Percentiles rank a stretch among this genome's conserved stretches.
Conservation (phyloP, 2,797 vertebrate genomes). For the Myotis daubentonii region DNA sequence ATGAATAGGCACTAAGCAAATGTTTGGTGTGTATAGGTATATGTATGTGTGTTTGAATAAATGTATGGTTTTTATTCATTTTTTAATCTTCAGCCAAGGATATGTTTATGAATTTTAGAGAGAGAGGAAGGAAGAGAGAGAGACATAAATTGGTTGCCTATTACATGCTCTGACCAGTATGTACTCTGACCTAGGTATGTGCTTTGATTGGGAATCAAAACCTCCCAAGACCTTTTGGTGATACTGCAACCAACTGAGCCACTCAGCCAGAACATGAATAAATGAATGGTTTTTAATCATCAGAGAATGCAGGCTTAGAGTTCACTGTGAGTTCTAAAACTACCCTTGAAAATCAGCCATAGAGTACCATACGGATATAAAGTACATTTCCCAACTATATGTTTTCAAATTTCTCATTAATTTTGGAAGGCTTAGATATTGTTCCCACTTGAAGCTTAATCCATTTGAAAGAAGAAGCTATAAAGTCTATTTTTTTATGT, state of each 20-base stretch:
- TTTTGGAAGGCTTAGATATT: not conserved
- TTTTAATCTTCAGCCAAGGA: not conserved
- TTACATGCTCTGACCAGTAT: not conserved
- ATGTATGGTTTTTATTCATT: conserved; percentile 3
- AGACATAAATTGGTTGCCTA: not conserved
- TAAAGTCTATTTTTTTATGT: conserved; percentile 41
- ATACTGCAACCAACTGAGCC: not conserved
- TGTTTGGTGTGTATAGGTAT: not conserved
- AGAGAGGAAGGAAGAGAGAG: not conserved
- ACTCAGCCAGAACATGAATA: not conserved
- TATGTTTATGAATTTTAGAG: not conserved
- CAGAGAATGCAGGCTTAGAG: not conserved
- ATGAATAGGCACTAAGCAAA: not conserved
- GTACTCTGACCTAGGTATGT: not conserved
- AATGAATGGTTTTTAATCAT: conserved; percentile 32
- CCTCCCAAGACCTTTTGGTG: not conserved
- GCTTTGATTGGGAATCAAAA: not conserved
- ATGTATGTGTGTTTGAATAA: not conserved
- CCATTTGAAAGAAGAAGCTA: not conserved
- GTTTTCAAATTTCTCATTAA: conserved; percentile 21
- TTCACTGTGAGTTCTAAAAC: conserved; percentile 27
- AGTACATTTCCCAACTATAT: not conserved
- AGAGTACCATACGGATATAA: not conserved
- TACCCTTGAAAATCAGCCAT: not conserved
- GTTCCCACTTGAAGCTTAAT: conserved; percentile 29